Conservation (phyloP, 2,888 invertebrate species). For the Drosophila paucipuncta region DNA sequence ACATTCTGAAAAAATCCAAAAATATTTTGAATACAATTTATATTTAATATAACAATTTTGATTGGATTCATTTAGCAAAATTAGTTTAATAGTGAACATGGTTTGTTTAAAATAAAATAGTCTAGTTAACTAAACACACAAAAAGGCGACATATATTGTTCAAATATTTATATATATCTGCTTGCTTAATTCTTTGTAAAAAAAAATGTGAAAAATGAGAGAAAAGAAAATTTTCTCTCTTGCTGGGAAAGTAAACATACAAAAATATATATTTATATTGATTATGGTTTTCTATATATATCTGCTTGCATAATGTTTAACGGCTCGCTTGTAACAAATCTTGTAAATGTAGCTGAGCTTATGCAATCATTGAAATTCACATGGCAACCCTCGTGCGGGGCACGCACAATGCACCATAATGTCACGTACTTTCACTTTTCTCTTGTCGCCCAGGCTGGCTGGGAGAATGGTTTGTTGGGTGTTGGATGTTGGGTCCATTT, state of each 20-base stretch:
- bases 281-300: neutral
- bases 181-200: too few relatives aligned
- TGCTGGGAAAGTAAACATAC: too few relatives aligned
- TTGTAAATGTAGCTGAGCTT: neutral
- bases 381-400: slow-evolving; percentile 38
- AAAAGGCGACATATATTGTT: neutral
- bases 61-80: neutral
- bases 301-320: neutral
- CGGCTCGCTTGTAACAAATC: neutral
- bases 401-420: slow-evolving; percentile 58
- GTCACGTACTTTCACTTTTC: slow-evolving; percentile 78
- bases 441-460: slow-evolving; percentile 22
- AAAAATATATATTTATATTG: too few relatives aligned
- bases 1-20: neutral
- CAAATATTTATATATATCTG: neutral
- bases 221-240: too few relatives aligned
- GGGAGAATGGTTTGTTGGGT: neutral
- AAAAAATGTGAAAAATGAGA: too few relatives aligned
- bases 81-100: too few relatives aligned
- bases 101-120: too few relatives aligned
- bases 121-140: neutral
- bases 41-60: neutral
- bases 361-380: slow-evolving; percentile 14
- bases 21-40: neutral
- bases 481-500: slow-evolving; percentile 9